A percentile compares a stretch with the other conserved stretches of the same genome.
Evolutionary conservation across 2,888 invertebrate genomes (phyloP).

Genomic region (Diadromus collaris): DNA sequence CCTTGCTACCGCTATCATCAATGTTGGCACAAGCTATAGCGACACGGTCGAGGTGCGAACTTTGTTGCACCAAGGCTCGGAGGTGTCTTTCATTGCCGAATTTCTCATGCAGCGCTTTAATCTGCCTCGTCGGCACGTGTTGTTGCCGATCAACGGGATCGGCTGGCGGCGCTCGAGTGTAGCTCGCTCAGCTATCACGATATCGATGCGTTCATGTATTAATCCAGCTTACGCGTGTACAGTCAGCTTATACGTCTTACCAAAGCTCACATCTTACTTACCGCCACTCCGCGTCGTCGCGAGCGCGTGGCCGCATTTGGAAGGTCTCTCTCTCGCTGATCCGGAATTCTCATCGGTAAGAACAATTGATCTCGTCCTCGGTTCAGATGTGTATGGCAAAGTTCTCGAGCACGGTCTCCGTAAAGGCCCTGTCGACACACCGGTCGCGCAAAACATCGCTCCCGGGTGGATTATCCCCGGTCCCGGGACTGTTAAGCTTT

Average conservation of each 20-base stretch:
- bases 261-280: slow-evolving; percentile 14
- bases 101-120: not conserved
- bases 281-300: not conserved
- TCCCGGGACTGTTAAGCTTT: too few relatives aligned
- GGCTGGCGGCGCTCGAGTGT: not conserved
- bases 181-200: not conserved
- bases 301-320: not conserved
- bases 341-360: not conserved
- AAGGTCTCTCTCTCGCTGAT: slow-evolving; percentile 7
- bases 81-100: slow-evolving; percentile 12
- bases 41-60: slow-evolving; percentile 1
- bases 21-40: too few relatives aligned
- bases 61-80: slow-evolving; percentile 9
- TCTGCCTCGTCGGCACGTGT: not conserved
- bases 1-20: too few relatives aligned
- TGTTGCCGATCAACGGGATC: not conserved
- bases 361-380: slow-evolving; percentile 17
- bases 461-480: not conserved
- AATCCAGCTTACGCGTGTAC: not conserved
- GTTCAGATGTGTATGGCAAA: slow-evolving; percentile 1
- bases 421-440: too few relatives aligned
- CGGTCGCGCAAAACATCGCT: not conserved
- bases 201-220: not conserved
- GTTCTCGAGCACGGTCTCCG: slow-evolving; percentile 1
- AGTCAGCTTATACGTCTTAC: not conserved